Base-by-base conservation (phyloP, 2,888 invertebrate genomes). In the Andrena flavipes region DNA sequence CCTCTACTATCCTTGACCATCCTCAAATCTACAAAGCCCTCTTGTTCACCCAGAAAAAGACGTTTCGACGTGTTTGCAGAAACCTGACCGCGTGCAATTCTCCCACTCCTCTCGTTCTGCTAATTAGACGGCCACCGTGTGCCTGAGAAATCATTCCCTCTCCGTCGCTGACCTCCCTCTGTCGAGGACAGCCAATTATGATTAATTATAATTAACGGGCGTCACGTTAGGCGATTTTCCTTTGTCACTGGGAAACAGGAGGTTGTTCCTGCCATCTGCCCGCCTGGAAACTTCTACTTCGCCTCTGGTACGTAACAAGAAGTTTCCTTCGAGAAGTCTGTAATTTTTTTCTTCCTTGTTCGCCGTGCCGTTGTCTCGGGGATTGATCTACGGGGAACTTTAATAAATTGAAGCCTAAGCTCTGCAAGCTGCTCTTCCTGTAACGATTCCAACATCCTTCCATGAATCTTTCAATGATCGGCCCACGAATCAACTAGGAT, bases 111-210 rank as follows among this genome's bases (percentile, higher is more conserved):
- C 68, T 54, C 70, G 51, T n/a, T 62, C 48, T 20, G 4, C 35
- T 80, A 80, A 80, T 80, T 80, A 76, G 76, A 42, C 70, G 75
- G 29, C 56, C 35, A 29, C 49, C 35, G 70, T 35, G 51, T 29
- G 79, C 60, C 80, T 76, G 80, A 71, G 80, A 76, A 80, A 80
- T 76, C 60, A 71, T 76, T 71, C 65, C 3, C 59, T 74, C 74
- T 30, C 56, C 54, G 35, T 65, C 13, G 64, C 69, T 49, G 60
- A 65, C 79, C 79, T 75, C 59, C 42, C 60, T 20, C 30, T 56
- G 30, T 16, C 65, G n/a, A 20, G 60, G 16, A 78, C 67, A 62
- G 63, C 59, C 49, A 69, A 79, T 70, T 67, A 67, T 65, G 74
- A 74, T 77, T 77, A 74, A 77, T 77, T 77, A 54, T 74, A 67